Evolutionary conservation across 2,113 vertebrate species (phyloP), one percentile per base, ranked within the genome.

Genomic region (Serinus canaria): DNA sequence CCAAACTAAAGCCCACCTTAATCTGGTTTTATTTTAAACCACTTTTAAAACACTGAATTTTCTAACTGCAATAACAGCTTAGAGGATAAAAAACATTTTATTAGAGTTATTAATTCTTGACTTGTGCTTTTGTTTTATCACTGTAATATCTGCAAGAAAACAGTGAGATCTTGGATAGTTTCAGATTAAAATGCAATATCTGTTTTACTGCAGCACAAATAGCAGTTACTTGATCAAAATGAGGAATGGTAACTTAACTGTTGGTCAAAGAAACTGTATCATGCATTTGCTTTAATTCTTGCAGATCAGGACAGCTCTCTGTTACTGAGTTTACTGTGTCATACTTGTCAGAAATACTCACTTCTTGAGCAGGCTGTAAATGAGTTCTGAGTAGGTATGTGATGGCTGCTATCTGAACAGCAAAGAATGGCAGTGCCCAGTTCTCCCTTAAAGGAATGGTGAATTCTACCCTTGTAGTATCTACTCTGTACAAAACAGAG

Each of bases 391-490:
- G 97, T 50, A 99, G 99, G 93, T 98, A 99, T 0, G 99, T 99
- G 96, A 99, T 98, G 13, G 98, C 98, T 35, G 99, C 97, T 83
- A 99, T 98, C 95, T 99, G 99, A 91, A 99, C 97, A 2, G 99
- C 99, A 67, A 99, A 98, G 97, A 99, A 99, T 1, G 99, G 99
- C 73, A 99, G 91, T 10, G 99, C 99, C 99, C 99, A 99, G 95
- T 99, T 99, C 98, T 99, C 99, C 96, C 99, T 98, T 77, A 99
- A 98, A 19, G 99, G 99, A 97, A 99, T 98, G 94, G 99, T 99
- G 96, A 99, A 99, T 96, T 99, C 99, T 47, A 99, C 99, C 72
- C 99, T 98, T 53, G 99, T 99, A 19, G 99, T 99, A 90, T 99
- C 99, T 62, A 99, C 93, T 97, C 99, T 99, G 98, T 75, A 96